Conservation (phyloP, 2,797 vertebrate species). For the Muscicapa striata region DNA sequence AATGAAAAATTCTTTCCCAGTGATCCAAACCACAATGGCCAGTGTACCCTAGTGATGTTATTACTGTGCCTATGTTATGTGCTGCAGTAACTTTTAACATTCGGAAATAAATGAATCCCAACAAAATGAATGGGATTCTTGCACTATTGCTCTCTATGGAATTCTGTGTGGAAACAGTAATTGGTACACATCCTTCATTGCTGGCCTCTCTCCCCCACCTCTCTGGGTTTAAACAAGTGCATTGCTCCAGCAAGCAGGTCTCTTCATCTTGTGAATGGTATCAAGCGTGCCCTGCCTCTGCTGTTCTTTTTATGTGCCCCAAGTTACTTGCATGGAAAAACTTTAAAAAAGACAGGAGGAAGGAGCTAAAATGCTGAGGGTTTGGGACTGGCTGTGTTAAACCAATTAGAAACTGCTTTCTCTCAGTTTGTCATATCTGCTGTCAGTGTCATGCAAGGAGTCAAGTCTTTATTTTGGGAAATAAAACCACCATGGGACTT, state of each 20-base stretch:
- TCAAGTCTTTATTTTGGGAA: neutral
- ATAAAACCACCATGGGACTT: neutral
- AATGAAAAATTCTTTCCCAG: neutral
- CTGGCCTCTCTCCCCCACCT: neutral
- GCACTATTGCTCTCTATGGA: neutral
- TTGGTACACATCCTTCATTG: constrained; percentile 56
- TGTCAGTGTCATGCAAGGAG: neutral
- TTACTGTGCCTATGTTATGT: neutral
- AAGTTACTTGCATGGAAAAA: neutral
- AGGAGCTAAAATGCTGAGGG: neutral
- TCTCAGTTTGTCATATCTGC: neutral
- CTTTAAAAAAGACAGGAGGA: neutral
- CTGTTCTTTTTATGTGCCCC: neutral
- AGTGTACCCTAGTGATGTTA: neutral
- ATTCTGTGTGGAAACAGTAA: constrained; percentile 39
- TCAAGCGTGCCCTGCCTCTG: neutral
- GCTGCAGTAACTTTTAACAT: constrained; percentile 42
- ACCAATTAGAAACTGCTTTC: neutral
- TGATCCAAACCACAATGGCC: neutral
- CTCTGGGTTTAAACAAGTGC: neutral
- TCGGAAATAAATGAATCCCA: constrained; percentile 27
- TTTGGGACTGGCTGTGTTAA: neutral
- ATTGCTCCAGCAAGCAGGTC: neutral
- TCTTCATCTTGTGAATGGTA: constrained; percentile 1
- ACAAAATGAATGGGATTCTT: constrained; percentile 47